phyloP scores from a whole-genome alignment of 1,140 invertebrate genomes.

The Hestina assimilis region DNA sequence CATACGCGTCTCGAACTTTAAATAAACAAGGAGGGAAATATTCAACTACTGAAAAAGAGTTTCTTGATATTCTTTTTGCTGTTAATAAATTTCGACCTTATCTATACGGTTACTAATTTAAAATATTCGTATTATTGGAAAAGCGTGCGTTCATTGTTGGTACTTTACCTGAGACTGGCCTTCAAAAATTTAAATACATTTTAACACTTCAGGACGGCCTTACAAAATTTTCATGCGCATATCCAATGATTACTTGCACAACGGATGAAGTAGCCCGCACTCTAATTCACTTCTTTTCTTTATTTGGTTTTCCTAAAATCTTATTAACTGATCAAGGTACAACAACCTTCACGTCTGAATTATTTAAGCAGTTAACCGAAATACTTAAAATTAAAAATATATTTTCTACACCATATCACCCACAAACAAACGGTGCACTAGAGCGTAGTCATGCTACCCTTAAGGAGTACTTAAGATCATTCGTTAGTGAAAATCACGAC shows the following conservation, averaged over 20 bases:
- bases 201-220: slow-evolving; percentile 9
- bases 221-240: slow-evolving; percentile 3
- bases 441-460: neutral
- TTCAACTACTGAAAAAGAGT: neutral
- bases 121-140: too few relatives aligned
- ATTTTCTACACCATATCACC: neutral
- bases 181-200: neutral
- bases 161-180: neutral
- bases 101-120: neutral
- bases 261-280: slow-evolving; percentile 3
- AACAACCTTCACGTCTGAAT: slow-evolving; percentile 7
- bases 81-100: neutral
- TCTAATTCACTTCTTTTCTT: slow-evolving; percentile 8
- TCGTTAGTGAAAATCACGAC: slow-evolving; percentile 1
- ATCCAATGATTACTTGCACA: neutral
- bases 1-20: neutral
- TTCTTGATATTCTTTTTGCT: neutral
- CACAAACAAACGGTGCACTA: neutral
- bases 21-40: neutral
- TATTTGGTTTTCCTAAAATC: neutral
- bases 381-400: slow-evolving; percentile 10
- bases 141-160: too few relatives aligned
- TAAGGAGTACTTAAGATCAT: slow-evolving; percentile 13
- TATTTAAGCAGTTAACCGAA: slow-evolving; percentile 11
- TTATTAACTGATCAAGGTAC: neutral